phyloP scores from a whole-genome alignment of 1,140 invertebrate species.

The Hyles vespertilio region DNA sequence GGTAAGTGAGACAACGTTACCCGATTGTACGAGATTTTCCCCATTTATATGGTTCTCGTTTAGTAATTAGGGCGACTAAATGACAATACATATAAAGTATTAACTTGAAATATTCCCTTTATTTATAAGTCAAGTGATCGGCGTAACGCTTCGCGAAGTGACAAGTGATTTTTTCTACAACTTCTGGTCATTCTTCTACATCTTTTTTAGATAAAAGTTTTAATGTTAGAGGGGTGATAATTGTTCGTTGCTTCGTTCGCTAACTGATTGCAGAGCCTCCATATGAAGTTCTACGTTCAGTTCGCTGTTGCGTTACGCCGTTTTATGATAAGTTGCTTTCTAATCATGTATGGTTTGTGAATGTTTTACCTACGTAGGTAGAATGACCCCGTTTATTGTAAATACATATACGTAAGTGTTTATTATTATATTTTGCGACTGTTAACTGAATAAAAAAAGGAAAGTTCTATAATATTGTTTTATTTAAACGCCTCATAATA shows the following conservation, averaged over 20 bases:
- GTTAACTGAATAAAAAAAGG: slow-evolving; percentile 67
- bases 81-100: slow-evolving; percentile 69
- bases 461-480: slow-evolving; percentile 38
- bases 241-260: background rate
- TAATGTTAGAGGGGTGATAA: slow-evolving; percentile 28
- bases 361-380: slow-evolving; percentile 74
- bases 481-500: slow-evolving; percentile 9
- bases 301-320: background rate
- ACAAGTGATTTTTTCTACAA: slow-evolving; percentile 12
- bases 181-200: slow-evolving; percentile 30
- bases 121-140: slow-evolving; percentile 36
- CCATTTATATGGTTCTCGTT: slow-evolving; percentile 68
- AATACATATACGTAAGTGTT: slow-evolving; percentile 70
- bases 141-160: slow-evolving; percentile 31
- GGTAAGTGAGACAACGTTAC: too few relatives aligned
- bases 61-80: slow-evolving; percentile 73
- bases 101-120: slow-evolving; percentile 57
- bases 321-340: slow-evolving; percentile 34
- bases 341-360: slow-evolving; percentile 65
- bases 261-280: too few relatives aligned
- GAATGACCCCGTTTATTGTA: slow-evolving; percentile 63
- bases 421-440: slow-evolving; percentile 63
- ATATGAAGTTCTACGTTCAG: background rate
- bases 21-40: too few relatives aligned
- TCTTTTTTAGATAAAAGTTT: slow-evolving; percentile 53